Evolutionary conservation across 2,113 vertebrate species (phyloP).

Genomic region (Trogon melanurus): DNA sequence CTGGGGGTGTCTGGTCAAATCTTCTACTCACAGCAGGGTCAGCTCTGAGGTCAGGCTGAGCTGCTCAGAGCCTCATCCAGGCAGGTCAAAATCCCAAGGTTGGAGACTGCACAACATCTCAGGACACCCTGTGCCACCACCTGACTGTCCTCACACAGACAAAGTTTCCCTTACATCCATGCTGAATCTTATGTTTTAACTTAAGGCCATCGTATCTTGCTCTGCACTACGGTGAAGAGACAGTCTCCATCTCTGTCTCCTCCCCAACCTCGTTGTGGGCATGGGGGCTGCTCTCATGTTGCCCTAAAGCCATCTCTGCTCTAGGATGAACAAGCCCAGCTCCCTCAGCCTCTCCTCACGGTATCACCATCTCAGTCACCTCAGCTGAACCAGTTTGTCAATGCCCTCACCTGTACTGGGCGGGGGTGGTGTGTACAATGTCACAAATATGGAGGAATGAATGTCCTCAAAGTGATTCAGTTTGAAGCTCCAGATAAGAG

Average conservation of each 20-base stretch:
- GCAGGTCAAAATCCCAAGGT: background rate
- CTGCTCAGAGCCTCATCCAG: background rate
- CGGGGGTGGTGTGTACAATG: too few relatives aligned
- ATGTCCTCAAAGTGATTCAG: background rate
- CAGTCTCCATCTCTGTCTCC: background rate
- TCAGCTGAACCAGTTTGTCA: background rate
- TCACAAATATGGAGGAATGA: background rate
- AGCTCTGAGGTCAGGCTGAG: background rate
- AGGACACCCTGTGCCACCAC: background rate
- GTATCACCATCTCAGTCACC: background rate
- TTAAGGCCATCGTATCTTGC: rapidly evolving
- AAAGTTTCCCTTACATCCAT: background rate
- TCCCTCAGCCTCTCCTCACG: background rate
- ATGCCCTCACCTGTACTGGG: background rate
- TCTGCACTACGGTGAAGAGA: background rate
- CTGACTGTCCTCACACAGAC: background rate
- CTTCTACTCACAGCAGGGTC: background rate
- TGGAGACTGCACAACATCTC: background rate
- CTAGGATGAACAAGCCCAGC: background rate
- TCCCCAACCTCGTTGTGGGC: background rate
- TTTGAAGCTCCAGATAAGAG: background rate
- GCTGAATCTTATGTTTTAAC: background rate
- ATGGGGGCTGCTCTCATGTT: background rate
- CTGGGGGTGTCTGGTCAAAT: background rate
- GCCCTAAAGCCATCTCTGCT: background rate